phyloP scores from a whole-genome alignment of 2,797 vertebrate genomes.

The Aldrovandia affinis region DNA sequence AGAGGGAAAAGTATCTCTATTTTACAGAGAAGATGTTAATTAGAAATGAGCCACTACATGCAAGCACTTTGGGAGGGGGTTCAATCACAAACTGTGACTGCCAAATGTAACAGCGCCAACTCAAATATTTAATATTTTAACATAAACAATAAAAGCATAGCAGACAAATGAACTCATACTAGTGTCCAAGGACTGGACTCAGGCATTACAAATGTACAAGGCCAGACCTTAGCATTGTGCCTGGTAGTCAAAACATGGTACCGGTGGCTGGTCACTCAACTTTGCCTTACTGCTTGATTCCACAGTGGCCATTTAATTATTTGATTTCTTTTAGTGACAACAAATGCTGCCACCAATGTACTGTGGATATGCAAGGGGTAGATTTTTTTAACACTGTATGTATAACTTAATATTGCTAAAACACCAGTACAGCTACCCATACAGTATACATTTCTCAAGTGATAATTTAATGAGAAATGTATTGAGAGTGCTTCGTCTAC shows the following conservation, averaged over 20 bases:
- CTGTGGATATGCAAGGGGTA: neutral
- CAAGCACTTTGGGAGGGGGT: slow-evolving; percentile 55
- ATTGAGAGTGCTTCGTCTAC: neutral
- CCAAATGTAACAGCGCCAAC: slow-evolving; percentile 70
- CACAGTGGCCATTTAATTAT: neutral
- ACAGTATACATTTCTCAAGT: neutral
- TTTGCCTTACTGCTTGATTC: too few relatives aligned
- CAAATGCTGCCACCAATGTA: neutral
- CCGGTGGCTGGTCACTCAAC: too few relatives aligned
- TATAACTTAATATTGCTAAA: neutral
- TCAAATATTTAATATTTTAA: slow-evolving; percentile 63
- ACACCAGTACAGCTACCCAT: too few relatives aligned
- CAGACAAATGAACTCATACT: slow-evolving; percentile 62
- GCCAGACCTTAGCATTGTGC: neutral
- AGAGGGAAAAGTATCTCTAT: slow-evolving; percentile 62
- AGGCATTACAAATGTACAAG: slow-evolving; percentile 24
- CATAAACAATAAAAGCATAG: slow-evolving; percentile 52
- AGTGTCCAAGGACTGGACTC: slow-evolving; percentile 51
- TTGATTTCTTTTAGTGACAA: neutral
- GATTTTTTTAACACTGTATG: neutral
- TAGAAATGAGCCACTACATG: slow-evolving; percentile 71
- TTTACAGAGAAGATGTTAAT: slow-evolving; percentile 80
- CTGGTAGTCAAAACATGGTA: neutral
- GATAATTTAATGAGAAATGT: neutral
- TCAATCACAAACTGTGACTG: slow-evolving; percentile 59